Evolutionary conservation across 2,113 vertebrate genomes (phyloP).

Genomic region (Stigmatopora nigra): DNA sequence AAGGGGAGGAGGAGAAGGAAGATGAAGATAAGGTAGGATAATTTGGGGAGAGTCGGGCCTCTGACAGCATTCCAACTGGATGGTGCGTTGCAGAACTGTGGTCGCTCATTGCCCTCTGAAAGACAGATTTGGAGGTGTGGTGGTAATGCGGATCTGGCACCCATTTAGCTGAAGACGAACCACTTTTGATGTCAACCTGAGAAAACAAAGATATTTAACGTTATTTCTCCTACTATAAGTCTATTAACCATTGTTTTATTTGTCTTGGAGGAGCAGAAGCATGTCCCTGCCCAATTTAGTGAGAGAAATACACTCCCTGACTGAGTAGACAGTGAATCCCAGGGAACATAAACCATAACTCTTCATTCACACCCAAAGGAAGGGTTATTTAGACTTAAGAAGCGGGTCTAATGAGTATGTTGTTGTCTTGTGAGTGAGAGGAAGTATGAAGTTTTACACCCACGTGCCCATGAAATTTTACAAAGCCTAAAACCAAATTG

Average conservation of each 20-base stretch:
- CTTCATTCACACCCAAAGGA: too few species aligned
- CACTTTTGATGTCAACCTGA: background rate
- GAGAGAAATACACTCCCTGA: too few species aligned
- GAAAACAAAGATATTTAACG: background rate
- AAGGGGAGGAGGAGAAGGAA: background rate
- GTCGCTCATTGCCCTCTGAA: background rate
- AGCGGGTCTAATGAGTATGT: too few species aligned
- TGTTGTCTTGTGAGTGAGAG: too few species aligned
- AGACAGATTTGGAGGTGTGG: background rate
- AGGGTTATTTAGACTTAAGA: too few species aligned
- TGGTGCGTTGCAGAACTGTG: background rate
- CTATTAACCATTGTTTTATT: background rate
- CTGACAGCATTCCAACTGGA: background rate
- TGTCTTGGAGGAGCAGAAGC: too few species aligned
- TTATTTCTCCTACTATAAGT: background rate
- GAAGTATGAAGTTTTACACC: too few species aligned
- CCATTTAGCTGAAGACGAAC: background rate
- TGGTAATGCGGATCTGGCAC: background rate
- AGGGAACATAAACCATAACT: too few species aligned
- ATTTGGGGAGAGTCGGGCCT: background rate
- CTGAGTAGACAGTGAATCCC: too few species aligned
- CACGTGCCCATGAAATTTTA: too few species aligned
- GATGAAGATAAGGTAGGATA: background rate
- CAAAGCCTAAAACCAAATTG: too few species aligned
- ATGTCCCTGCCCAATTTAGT: too few species aligned